These are phyloP conservation scores for Tupiocoris notatus DNA, from an alignment of 2,888 invertebrate genomes.

Conservation along the genomic window DNA sequence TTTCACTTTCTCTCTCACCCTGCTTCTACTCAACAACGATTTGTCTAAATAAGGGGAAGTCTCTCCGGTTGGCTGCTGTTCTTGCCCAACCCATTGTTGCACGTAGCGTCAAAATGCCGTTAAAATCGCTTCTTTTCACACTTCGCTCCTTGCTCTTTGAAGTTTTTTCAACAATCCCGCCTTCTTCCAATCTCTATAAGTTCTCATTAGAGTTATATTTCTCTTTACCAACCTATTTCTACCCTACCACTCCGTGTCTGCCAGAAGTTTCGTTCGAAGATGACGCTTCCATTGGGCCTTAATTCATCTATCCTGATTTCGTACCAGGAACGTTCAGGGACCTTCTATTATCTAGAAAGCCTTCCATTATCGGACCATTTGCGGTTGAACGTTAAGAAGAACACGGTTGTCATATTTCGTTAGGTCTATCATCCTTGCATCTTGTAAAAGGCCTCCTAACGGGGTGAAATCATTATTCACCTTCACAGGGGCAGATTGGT, in stretches of 20 bases:
- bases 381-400: not conserved
- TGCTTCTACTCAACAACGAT: conserved; percentile 8
- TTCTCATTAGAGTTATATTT: not conserved
- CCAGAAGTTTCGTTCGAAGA: not conserved
- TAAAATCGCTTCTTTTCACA: conserved; percentile 21
- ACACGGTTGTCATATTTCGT: conserved; percentile 14
- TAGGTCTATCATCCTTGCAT: not conserved
- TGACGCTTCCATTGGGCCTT: not conserved
- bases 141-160: not conserved
- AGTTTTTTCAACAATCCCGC: not conserved
- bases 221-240: not conserved
- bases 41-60: conserved; percentile 29
- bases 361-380: conserved; percentile 23
- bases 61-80: conserved; percentile 17
- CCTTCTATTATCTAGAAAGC: conserved; percentile 27
- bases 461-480: conserved; percentile 18
- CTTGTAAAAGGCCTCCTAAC: not conserved
- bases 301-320: not conserved
- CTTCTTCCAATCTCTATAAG: not conserved
- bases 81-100: conserved; percentile 21
- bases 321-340: not conserved
- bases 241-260: not conserved
- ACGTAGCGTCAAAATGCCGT: conserved; percentile 16
- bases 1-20: not conserved
- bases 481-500: no score